Base-by-base conservation (phyloP, 2,113 vertebrate species). In the Drymodes brunneopygia region DNA sequence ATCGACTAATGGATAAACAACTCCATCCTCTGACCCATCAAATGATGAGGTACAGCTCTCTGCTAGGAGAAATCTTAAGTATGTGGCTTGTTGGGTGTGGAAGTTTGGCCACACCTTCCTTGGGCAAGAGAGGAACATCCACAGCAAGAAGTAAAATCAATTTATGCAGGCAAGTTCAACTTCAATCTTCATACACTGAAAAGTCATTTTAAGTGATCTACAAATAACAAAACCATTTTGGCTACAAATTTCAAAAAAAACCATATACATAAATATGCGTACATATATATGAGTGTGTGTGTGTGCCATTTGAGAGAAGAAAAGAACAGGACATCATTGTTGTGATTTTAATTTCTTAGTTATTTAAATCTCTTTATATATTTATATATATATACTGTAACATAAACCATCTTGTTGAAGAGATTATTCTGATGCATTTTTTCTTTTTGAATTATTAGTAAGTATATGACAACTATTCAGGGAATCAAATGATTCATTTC, bases 51-150 rank as follows among this genome's bases (percentile, higher is more conserved):
- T 62, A 45, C 18, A 45, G 1, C 8, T 61, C 31, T 24, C 1
- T 4, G 1, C 18, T 33, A 42, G 7, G 8, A 54, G 23, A 66
- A 84, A 25, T n/a, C 28, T 62, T 17, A n/a, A 48, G 6, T 14
- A 18, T 0, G 3, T 15, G 17, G 1, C 7, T 56, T 44, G 15
- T 51, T 16, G 2, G 20, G 19, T 48, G 6, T 5, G 3, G 33
- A 88, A 71, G 7, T 38, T 60, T 79, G 24, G 22, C 12, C 44
- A 23, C 5, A 57, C 1, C 14, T 81, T 81, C 25, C 44, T 50
- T 87, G 31, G 21, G 9, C 25, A 77, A 58, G 25, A 77, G 2
- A 56, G 17, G 8, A 85, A 38, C 10, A 84, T 24, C 13, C 22
- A 36, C 24, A 72, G 5, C 6, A 87, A 82, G 44, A 85, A 75